Base-by-base conservation (phyloP, 2,113 vertebrate species). In the Lepus americanus region DNA sequence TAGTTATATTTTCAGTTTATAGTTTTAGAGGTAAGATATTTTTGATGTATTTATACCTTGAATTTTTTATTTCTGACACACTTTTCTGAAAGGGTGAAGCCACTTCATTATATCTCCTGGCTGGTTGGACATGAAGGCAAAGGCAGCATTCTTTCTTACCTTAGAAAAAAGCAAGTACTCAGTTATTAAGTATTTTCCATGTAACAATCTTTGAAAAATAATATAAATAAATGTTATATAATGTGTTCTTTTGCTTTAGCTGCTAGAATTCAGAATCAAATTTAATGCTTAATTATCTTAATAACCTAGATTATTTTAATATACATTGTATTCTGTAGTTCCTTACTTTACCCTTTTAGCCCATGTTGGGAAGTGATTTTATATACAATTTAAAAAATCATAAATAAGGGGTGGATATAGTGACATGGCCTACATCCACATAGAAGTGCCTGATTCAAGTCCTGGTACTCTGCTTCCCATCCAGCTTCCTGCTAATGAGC, bases 21-120 rank as follows among this genome's bases (percentile, higher is more conserved):
- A 79, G 33, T 82, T 51, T 85, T 76, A 77, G n/a, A 82, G 53
- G 12, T 55, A 80, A 94, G 81, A 39, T 77, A 17, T 90, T 95
- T 95, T 76, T 96, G 14, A 6, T 94, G 33, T 89, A 77, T 87
- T 84, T 95, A 23, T 89, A 66, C 55, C 16, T 85, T 95, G 78
- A 76, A 64, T 82, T 93, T 66, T 82, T n/a, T 13, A 36, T 96
- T 96, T 94, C 83, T 96, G 31, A 95, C 14, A 55, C 7, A 63
- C 93, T 95, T 97, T 87, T 97, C 94, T 97, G 95, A 72, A 96
- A 99, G 99, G 96, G 99, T 99, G 97, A 99, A 99, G 92, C 99
- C 99, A 78, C 99, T 99, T 96, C 99, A 99, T 97, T 99, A 99
- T 96, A 99, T 99, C 97, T 99, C 99, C 85, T 99, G 99, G 99